These are phyloP conservation scores for Leuciscus waleckii DNA, from an alignment of 2,797 vertebrate species.

Conservation along the genomic window DNA sequence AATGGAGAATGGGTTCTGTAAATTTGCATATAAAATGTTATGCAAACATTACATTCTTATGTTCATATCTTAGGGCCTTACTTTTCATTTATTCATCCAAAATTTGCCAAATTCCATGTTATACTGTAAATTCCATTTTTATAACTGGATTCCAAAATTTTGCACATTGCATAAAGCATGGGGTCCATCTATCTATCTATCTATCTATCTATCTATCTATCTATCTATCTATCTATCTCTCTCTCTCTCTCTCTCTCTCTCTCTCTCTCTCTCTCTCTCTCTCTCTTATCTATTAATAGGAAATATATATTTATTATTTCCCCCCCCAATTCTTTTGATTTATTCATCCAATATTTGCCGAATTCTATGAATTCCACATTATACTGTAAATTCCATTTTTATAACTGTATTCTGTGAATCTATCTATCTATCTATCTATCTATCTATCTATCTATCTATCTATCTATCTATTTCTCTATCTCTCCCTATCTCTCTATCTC, in stretches of 20 bases:
- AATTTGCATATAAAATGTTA: not conserved
- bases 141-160: not conserved
- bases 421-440: fast-evolving
- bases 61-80: not conserved
- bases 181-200: not conserved
- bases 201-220: too few species aligned
- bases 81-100: not conserved
- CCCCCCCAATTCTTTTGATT: not conserved
- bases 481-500: too few species aligned
- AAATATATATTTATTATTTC: not conserved
- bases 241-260: fast-evolving
- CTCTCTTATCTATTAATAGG: too few species aligned
- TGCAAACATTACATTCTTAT: not conserved
- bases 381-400: not conserved
- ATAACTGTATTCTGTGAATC: not conserved
- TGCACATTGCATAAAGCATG: not conserved
- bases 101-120: not conserved
- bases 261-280: too few species aligned
- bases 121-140: not conserved
- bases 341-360: not conserved
- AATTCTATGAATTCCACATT: not conserved
- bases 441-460: too few species aligned
- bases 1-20: not conserved
- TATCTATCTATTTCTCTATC: too few species aligned
- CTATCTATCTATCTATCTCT: too few species aligned